Conservation (phyloP, 2,113 vertebrate genomes). For the Cyanoderma ruficeps region DNA sequence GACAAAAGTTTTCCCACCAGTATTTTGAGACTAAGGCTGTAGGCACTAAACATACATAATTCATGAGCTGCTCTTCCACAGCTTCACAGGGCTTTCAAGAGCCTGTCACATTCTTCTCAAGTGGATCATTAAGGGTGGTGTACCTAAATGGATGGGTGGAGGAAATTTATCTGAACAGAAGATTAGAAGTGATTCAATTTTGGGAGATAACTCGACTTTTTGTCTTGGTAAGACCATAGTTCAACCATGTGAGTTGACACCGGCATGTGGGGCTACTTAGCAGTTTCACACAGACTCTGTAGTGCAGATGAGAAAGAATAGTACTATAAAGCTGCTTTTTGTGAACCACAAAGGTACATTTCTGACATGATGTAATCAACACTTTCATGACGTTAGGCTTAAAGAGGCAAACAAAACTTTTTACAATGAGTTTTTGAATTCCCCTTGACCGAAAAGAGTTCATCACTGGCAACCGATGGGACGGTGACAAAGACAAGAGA, state of each 20-base stretch:
- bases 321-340: conserved; percentile 14
- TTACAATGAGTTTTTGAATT: conserved; percentile 2
- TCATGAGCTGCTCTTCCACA: background rate
- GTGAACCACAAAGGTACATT: background rate
- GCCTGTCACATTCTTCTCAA: conserved; percentile 52
- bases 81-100: background rate
- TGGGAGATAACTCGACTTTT: conserved; percentile 46
- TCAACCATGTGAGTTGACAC: conserved; percentile 5
- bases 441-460: background rate
- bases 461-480: background rate
- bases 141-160: conserved; percentile 47
- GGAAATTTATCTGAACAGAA: conserved; percentile 53
- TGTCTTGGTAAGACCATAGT: conserved; percentile 16
- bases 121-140: conserved; percentile 60
- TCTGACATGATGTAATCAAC: conserved; percentile 28
- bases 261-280: background rate
- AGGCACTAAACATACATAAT: background rate
- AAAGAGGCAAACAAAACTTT: conserved; percentile 3
- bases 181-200: conserved; percentile 63
- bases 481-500: background rate
- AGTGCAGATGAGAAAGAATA: conserved; percentile 1
- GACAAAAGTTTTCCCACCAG: background rate
- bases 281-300: conserved; percentile 17
- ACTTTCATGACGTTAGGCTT: background rate
- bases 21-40: background rate